These are phyloP conservation scores for Allophyes oxyacanthae DNA, from an alignment of 2,888 invertebrate species.

Conservation along the genomic window DNA sequence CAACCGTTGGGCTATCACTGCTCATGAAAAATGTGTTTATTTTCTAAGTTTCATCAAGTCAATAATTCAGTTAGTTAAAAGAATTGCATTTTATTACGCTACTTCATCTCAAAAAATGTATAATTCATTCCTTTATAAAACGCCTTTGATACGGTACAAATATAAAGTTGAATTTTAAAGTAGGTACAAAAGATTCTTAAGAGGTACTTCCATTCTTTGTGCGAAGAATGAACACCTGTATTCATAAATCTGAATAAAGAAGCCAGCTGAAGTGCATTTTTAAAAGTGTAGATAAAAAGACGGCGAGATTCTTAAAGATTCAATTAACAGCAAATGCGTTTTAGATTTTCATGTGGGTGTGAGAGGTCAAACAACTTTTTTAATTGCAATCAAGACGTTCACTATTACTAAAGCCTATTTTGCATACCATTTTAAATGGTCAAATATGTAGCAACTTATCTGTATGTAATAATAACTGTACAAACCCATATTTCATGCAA, in stretches of 20 bases:
- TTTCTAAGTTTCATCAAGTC: too few species aligned
- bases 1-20: too few species aligned
- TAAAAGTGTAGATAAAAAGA: not conserved
- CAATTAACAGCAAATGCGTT: not conserved
- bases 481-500: too few species aligned
- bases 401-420: too few species aligned
- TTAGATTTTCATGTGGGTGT: not conserved
- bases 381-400: not conserved
- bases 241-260: conserved; percentile 23
- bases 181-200: conserved; percentile 24
- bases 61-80: too few species aligned
- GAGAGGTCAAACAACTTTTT: not conserved
- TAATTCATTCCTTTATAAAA: conserved; percentile 20
- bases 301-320: conserved; percentile 1
- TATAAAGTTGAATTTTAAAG: conserved; percentile 9
- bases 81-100: not conserved
- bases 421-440: too few species aligned
- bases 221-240: conserved; percentile 16
- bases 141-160: conserved; percentile 13
- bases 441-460: too few species aligned
- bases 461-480: too few species aligned
- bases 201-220: conserved; percentile 12
- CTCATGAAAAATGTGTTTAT: too few species aligned
- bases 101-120: conserved; percentile 10
- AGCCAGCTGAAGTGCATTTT: not conserved